These are phyloP conservation scores for Tridacna crocea DNA, from an alignment of 2,888 invertebrate genomes.

Conservation along the genomic window DNA sequence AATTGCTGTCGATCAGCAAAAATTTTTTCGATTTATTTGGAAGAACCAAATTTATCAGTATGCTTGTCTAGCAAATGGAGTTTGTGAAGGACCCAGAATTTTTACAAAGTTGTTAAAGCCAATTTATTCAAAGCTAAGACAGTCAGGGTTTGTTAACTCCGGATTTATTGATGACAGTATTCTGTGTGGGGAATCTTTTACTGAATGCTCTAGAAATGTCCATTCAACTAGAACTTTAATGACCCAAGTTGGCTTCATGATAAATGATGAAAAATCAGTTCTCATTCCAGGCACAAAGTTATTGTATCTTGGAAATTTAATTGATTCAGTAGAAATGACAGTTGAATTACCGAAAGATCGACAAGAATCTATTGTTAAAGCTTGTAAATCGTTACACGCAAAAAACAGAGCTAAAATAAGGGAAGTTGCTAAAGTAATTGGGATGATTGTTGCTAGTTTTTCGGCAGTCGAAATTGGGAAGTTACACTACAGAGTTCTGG, in stretches of 20 bases:
- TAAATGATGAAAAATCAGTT: not conserved
- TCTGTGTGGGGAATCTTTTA: slow-evolving; percentile 3
- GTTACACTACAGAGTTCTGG: slow-evolving; percentile 29
- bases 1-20: slow-evolving; percentile 34
- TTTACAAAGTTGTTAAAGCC: slow-evolving; percentile 58
- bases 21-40: slow-evolving; percentile 47
- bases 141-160: slow-evolving; percentile 24
- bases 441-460: slow-evolving; percentile 31
- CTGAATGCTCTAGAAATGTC: slow-evolving; percentile 1
- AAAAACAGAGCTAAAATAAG: slow-evolving; percentile 7
- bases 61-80: slow-evolving; percentile 47
- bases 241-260: not conserved
- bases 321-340: slow-evolving; percentile 34
- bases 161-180: slow-evolving; percentile 56
- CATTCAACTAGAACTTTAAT: not conserved
- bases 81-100: slow-evolving; percentile 35
- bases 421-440: slow-evolving; percentile 37
- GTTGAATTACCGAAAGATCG: slow-evolving; percentile 23
- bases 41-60: no score
- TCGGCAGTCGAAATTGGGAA: slow-evolving; percentile 38
- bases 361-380: not conserved
- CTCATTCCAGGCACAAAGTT: slow-evolving; percentile 5
- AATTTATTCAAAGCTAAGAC: slow-evolving; percentile 42
- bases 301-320: slow-evolving; percentile 17
- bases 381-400: not conserved